These are phyloP conservation scores for Diorhabda elongata DNA, from an alignment of 1,140 invertebrate species.

Conservation along the genomic window DNA sequence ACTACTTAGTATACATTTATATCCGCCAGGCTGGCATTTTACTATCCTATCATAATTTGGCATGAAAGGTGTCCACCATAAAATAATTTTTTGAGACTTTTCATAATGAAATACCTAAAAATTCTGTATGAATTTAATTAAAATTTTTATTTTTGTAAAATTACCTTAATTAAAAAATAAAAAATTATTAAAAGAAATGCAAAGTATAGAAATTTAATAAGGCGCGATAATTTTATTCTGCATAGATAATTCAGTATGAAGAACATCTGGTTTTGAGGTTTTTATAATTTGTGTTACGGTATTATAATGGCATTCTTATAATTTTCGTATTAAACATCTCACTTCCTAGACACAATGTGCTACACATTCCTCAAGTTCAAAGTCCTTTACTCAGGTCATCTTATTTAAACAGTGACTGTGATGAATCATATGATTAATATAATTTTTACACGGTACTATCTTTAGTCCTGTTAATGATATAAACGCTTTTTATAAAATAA, in stretches of 20 bases:
- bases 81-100: neutral
- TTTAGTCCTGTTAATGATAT: too few relatives aligned
- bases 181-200: neutral
- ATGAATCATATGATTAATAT: neutral
- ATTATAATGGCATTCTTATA: neutral
- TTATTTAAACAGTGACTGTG: neutral
- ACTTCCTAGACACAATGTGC: neutral
- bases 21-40: constrained; percentile 4
- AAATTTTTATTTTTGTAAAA: neutral
- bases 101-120: neutral
- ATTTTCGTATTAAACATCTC: neutral
- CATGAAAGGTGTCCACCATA: constrained; percentile 13
- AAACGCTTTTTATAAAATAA: too few relatives aligned
- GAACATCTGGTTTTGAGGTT: neutral
- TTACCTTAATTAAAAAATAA: neutral
- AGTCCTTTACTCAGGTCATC: neutral
- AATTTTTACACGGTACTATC: neutral
- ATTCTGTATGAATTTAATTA: neutral
- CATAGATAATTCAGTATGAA: neutral
- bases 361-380: constrained; percentile 2
- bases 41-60: constrained; percentile 5
- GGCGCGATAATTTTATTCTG: neutral
- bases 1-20: constrained; percentile 16
- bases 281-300: neutral
- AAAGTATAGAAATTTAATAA: neutral